These are phyloP conservation scores for Elachura formosa DNA, from an alignment of 2,113 vertebrate genomes.

Conservation along the genomic window DNA sequence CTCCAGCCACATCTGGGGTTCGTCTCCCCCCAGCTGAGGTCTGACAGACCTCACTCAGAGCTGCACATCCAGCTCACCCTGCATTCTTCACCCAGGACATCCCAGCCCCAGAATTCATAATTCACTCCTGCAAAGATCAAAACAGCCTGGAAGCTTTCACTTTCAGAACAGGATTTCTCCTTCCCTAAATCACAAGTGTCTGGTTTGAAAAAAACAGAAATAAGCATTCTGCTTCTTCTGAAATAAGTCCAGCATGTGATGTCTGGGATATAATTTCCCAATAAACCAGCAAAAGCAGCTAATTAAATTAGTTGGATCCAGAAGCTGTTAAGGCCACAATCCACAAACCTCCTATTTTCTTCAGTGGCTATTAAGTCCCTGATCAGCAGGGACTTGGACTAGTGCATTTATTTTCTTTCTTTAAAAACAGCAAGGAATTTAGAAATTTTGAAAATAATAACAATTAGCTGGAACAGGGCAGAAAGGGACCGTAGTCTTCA, in stretches of 20 bases:
- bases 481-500: neutral
- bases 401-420: neutral
- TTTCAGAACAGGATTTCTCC: neutral
- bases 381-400: neutral
- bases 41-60: neutral
- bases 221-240: neutral
- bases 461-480: neutral
- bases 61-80: neutral
- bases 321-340: neutral
- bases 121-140: neutral
- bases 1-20: neutral
- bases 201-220: neutral
- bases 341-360: neutral
- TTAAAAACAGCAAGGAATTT: neutral
- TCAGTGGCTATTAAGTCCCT: neutral
- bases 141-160: neutral
- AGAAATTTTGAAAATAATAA: neutral
- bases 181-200: neutral
- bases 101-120: neutral
- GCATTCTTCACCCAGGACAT: neutral
- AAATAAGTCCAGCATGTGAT: neutral
- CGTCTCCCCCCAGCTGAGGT: neutral
- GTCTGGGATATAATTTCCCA: neutral
- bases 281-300: neutral
- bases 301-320: neutral